Conservation (phyloP, 2,113 vertebrate genomes). For the Mastomys coucha region DNA sequence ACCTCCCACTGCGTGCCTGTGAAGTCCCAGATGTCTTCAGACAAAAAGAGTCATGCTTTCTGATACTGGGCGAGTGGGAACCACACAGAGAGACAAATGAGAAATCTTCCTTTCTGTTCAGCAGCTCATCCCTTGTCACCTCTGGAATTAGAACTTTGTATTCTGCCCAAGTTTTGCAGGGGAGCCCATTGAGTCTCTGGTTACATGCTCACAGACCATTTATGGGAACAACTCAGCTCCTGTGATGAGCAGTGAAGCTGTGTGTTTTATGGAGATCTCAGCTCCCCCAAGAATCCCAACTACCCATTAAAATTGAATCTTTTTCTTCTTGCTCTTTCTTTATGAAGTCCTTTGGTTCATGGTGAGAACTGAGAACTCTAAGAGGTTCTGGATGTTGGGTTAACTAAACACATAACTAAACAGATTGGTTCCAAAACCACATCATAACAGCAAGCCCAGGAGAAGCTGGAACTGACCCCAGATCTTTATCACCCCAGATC, state of each 20-base stretch:
- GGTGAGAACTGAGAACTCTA: neutral
- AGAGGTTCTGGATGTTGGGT: neutral
- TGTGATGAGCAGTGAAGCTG: neutral
- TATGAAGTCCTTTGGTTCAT: neutral
- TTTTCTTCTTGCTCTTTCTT: neutral
- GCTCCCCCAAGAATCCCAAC: neutral
- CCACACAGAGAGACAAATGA: neutral
- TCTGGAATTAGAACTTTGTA: conserved; percentile 29
- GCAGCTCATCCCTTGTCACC: neutral
- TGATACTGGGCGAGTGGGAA: neutral
- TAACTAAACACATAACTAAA: neutral
- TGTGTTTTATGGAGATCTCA: neutral
- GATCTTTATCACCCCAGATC: neutral
- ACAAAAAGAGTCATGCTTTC: neutral
- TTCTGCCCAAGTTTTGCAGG: neutral
- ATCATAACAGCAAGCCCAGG: neutral
- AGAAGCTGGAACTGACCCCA: neutral
- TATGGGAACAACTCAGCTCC: neutral
- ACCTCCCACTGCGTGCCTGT: neutral
- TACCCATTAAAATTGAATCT: neutral
- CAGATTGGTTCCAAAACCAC: neutral
- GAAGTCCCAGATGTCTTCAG: neutral
- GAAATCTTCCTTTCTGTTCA: neutral
- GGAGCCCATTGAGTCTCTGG: neutral
- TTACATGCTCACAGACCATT: neutral